Percentiles rank a stretch among this genome's conserved stretches.
These are phyloP conservation scores for Psilanteris sp. DNA, from an alignment of 1,140 invertebrate species.

Conservation along the genomic window DNA sequence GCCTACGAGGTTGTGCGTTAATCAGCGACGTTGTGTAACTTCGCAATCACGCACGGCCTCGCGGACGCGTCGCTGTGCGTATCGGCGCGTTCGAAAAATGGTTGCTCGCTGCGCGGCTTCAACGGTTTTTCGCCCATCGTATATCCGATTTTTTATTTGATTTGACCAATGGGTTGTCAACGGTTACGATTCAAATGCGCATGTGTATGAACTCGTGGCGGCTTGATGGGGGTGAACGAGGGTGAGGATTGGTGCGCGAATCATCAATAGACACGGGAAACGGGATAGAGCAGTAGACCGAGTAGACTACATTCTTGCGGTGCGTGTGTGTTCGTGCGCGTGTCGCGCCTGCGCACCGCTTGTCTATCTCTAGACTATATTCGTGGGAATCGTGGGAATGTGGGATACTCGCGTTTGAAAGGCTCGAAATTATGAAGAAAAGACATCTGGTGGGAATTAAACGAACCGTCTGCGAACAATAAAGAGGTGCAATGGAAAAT, in stretches of 20 bases:
- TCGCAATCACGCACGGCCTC: constrained; percentile 36
- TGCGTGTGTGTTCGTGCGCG: not conserved
- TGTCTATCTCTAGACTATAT: no score
- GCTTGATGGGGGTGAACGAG: not conserved
- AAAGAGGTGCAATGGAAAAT: no score
- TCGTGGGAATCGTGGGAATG: no score
- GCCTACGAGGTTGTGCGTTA: constrained; percentile 31
- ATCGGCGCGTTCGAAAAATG: constrained; percentile 27
- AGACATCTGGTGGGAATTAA: no score
- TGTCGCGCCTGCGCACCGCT: not conserved
- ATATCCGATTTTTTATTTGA: constrained; percentile 41
- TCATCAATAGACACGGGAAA: no score
- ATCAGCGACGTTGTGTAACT: constrained; percentile 41
- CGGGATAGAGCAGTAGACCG: no score
- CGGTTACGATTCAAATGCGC: constrained; percentile 40
- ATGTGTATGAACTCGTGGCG: constrained; percentile 1
- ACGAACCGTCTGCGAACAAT: no score
- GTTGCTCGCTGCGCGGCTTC: constrained; percentile 13
- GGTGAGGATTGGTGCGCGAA: no score
- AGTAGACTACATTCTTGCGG: no score
- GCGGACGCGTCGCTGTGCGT: constrained; percentile 16
- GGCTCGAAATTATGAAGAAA: no score
- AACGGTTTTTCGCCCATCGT: constrained; percentile 44
- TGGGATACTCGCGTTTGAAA: no score
- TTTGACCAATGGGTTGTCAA: constrained; percentile 48